Evolutionary conservation across 1,140 invertebrate species (phyloP), one percentile per base, ranked within the genome.

Genomic region (Drosophila rhopaloa): DNA sequence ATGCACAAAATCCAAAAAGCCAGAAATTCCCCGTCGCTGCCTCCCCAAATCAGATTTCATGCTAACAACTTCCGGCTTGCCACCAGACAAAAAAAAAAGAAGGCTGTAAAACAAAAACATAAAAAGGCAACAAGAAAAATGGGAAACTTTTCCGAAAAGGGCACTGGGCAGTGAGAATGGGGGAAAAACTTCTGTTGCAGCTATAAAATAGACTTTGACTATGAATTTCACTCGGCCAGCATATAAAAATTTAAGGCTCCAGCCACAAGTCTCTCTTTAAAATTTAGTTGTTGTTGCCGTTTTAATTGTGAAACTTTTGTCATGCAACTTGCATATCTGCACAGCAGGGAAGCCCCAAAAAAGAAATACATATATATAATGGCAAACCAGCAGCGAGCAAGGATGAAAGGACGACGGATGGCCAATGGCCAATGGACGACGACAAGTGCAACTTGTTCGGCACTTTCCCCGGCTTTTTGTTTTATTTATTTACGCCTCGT

Each of bases 251-350:
- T 72, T 46, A 66, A 76, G 43, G 63, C 43, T 59, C 40, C 35
- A 53, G 63, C 75, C 70, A 53, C 79, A 72, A 66, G 57, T 43
- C 13, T 37, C 72, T 53, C 75, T 78, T 78, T 44, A 79, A 68
- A 75, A 68, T 79, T 57, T 67, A 68, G 58, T 60, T 16, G 40
- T 57, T 62, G 56, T 51, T 66, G 63, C 67, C 54, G 68, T 71
- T 88, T 88, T 88, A 88, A 88, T 88, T 88, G 75, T 81, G 56
- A 80, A 89, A 89, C 80, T 83, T 88, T 88, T 71, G 59, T 63
- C 58, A 56, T 57, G 68, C 48, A 66, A 78, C 68, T 77, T 82
- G 80, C 81, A 83, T 79, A 83, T 83, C 76, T 71, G 46, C 59
- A 40, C 63, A 78, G 66, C 63, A 65, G 66, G 58, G 60, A 38